These are phyloP conservation scores for Microctonus brassicae DNA, from an alignment of 2,888 invertebrate genomes.

Conservation along the genomic window DNA sequence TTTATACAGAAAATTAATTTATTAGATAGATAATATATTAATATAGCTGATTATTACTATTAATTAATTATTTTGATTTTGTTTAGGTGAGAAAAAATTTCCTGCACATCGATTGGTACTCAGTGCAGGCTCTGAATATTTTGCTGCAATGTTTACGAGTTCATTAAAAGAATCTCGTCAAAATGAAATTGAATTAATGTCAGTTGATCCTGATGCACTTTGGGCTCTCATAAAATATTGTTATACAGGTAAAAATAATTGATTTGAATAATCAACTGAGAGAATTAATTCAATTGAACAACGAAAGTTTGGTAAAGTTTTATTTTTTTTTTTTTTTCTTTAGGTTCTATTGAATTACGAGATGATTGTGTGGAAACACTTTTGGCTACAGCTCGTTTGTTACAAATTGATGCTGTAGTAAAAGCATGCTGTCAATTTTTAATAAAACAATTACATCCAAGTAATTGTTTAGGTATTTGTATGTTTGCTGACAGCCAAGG, in stretches of 20 bases:
- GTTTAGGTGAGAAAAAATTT: slow-evolving; percentile 73
- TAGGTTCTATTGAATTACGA: slow-evolving; percentile 81
- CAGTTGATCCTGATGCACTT: slow-evolving; percentile 89
- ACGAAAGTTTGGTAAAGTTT: neutral
- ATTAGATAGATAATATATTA: no score
- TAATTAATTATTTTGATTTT: slow-evolving; percentile 10
- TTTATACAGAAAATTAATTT: no score
- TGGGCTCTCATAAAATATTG: slow-evolving; percentile 89
- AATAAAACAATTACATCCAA: slow-evolving; percentile 90
- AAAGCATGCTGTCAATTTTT: slow-evolving; percentile 92
- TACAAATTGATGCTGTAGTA: slow-evolving; percentile 88
- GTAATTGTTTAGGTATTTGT: slow-evolving; percentile 93
- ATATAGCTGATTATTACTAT: neutral
- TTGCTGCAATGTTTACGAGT: slow-evolving; percentile 95
- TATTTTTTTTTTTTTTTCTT: slow-evolving; percentile 20
- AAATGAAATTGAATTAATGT: slow-evolving; percentile 86
- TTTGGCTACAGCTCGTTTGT: slow-evolving; percentile 87
- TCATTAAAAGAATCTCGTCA: slow-evolving; percentile 86
- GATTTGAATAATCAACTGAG: slow-evolving; percentile 72
- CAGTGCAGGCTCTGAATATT: slow-evolving; percentile 93
- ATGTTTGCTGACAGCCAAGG: slow-evolving; percentile 94
- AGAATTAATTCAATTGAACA: neutral
- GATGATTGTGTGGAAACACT: slow-evolving; percentile 94
- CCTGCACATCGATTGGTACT: slow-evolving; percentile 90
- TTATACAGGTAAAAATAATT: slow-evolving; percentile 94